Evolutionary conservation across 2,888 invertebrate species (phyloP), one percentile per base, ranked within the genome.

Genomic region (Sinelater perroti): DNA sequence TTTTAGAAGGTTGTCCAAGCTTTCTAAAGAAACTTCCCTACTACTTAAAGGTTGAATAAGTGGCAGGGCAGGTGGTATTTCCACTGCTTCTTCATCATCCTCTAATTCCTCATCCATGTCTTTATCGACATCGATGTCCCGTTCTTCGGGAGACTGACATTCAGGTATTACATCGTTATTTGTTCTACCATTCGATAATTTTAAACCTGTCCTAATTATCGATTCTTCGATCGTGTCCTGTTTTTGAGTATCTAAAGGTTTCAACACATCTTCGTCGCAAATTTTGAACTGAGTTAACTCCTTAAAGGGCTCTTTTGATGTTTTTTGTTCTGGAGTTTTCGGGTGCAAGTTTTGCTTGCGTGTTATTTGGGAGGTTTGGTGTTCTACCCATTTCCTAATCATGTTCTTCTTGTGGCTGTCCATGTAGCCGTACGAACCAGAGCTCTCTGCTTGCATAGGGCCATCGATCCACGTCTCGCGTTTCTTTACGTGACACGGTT

Each of bases 381-480:
- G 93, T 78, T 94, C 94, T 1, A 95, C 94, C 95, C 95, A 95
- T 72, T 93, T 90, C 40, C 92, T 82, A 46, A 95, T 95, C 95
- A 95, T 95, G 68, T 89, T 90, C 76, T 93, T 93, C 75, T 95
- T 95, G 70, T 93, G 93, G 67, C 85, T 91, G 71, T 95, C 95
- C 94, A 95, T 94, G 70, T 91, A 94, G 0, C 95, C 91, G 72
- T 95, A 94, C 0, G 90, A 87, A 50, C 82, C 69, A 79, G 74
- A 68, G 65, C 76, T 80, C 54, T 79, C 80, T 69, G 80, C 80
- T 68, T 91, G 89, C 84, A 92, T 89, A 1, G 97, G 97, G 0
- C 97, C 97, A 75, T 97, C 97, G 50, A 97, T 91, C 97, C 97
- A 97, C 1, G 93, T 94, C 79, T 96, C 97, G 35, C 89, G 83